Evolutionary conservation across 2,113 vertebrate species (phyloP).

Genomic region (Rhipidura dahli): DNA sequence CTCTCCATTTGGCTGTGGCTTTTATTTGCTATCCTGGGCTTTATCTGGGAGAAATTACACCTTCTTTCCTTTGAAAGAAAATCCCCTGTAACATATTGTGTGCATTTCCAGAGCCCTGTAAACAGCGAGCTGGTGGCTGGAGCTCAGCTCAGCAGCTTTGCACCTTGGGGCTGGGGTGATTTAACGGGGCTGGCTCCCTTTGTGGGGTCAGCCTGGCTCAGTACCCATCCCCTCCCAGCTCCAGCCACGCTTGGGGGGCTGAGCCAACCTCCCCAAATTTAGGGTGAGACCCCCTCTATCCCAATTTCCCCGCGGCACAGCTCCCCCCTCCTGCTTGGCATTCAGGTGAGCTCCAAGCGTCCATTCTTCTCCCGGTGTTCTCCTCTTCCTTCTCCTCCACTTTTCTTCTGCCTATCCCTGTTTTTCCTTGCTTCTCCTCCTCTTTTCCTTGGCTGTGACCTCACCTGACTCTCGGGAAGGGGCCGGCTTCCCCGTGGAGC

Average conservation of each 20-base stretch:
- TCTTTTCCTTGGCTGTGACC: constrained; percentile 7
- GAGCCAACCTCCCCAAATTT: neutral
- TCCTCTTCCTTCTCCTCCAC: constrained; percentile 31
- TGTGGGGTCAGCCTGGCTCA: neutral
- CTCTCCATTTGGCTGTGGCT: neutral
- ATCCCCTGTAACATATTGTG: neutral
- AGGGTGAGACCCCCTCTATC: neutral
- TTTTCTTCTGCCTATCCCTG: constrained; percentile 24
- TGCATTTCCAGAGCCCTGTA: neutral
- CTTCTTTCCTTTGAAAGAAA: neutral
- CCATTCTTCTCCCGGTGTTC: neutral
- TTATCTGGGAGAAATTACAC: neutral
- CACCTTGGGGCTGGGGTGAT: rapidly evolving
- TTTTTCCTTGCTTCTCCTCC: constrained; percentile 18
- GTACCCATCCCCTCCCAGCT: neutral
- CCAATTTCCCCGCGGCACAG: neutral
- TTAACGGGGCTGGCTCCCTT: neutral
- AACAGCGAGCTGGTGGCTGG: rapidly evolving
- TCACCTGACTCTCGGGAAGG: neutral
- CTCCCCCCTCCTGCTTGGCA: neutral
- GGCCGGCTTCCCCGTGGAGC: neutral
- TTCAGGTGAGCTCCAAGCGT: rapidly evolving
- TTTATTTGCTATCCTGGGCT: neutral
- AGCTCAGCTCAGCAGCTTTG: neutral
- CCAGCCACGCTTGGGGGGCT: neutral